These are phyloP conservation scores for Chionodraco myersi DNA, from an alignment of 2,113 vertebrate species.

Conservation along the genomic window DNA sequence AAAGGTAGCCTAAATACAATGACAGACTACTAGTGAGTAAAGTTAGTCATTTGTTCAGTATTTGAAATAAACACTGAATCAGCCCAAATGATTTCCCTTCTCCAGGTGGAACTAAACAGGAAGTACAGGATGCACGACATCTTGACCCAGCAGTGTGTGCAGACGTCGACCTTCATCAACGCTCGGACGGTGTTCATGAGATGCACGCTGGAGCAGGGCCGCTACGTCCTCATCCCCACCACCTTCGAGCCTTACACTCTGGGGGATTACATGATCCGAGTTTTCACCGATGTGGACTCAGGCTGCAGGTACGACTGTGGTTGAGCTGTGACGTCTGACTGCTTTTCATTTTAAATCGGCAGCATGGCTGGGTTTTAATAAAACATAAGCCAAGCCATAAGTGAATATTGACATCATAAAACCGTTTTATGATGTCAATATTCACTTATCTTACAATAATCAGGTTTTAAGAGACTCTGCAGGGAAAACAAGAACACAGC, in stretches of 20 bases:
- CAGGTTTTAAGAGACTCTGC: background rate
- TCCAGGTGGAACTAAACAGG: conserved; percentile 93
- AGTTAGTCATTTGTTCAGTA: background rate
- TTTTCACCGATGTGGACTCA: conserved; percentile 89
- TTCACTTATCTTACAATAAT: background rate
- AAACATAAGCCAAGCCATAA: too few relatives aligned
- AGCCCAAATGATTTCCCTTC: background rate
- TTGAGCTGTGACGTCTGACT: background rate
- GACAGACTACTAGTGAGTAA: background rate
- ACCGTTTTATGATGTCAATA: background rate
- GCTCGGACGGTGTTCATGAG: conserved; percentile 89
- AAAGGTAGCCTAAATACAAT: background rate
- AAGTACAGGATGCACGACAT: conserved; percentile 90
- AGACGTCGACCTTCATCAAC: conserved; percentile 88
- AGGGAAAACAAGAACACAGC: background rate
- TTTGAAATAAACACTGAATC: background rate
- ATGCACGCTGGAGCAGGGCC: conserved; percentile 84
- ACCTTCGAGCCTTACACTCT: conserved; percentile 83
- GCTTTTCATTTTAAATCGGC: background rate
- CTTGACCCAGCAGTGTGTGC: conserved; percentile 85
- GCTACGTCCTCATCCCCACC: conserved; percentile 91
- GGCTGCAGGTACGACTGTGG: conserved; percentile 84
- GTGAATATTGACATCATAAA: too few relatives aligned
- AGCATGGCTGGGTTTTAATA: background rate
- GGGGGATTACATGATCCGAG: conserved; percentile 88